Percentiles rank a stretch among this genome's conserved stretches.
Evolutionary conservation across 2,797 vertebrate genomes (phyloP).

Genomic region (Protosalanx chinensis): DNA sequence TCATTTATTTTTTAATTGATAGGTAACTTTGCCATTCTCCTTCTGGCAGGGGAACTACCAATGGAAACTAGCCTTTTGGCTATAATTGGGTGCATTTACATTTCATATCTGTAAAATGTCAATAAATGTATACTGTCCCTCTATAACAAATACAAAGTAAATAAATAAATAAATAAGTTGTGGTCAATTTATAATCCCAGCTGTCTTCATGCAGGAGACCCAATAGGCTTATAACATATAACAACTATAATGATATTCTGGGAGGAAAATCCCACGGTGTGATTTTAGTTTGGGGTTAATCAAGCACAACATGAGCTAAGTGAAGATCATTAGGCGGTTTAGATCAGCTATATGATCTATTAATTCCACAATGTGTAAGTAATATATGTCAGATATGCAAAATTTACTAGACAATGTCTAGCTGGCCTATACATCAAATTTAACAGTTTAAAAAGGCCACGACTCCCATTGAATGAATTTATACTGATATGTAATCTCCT

Average conservation of each 20-base stretch:
- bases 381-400: conserved; percentile 56
- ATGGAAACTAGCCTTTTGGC: no score
- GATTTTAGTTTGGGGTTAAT: conserved; percentile 3
- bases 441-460: conserved; percentile 5
- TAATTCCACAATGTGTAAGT: conserved; percentile 37
- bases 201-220: neutral
- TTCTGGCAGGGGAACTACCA: no score
- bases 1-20: no score
- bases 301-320: conserved; percentile 21
- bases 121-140: no score
- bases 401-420: conserved; percentile 32
- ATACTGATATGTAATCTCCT: neutral
- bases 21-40: no score
- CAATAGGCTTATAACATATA: no score
- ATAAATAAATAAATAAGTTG: conserved; percentile 16
- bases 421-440: conserved; percentile 39
- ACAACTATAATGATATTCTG: no score
- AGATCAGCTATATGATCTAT: conserved; percentile 46
- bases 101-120: no score
- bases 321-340: conserved; percentile 35
- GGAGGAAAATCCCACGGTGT: no score
- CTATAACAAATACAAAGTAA: neutral
- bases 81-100: no score
- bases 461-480: neutral
- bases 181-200: conserved; percentile 22